Conservation (phyloP, 2,888 invertebrate genomes). For the Agrilus cyanescens region DNA sequence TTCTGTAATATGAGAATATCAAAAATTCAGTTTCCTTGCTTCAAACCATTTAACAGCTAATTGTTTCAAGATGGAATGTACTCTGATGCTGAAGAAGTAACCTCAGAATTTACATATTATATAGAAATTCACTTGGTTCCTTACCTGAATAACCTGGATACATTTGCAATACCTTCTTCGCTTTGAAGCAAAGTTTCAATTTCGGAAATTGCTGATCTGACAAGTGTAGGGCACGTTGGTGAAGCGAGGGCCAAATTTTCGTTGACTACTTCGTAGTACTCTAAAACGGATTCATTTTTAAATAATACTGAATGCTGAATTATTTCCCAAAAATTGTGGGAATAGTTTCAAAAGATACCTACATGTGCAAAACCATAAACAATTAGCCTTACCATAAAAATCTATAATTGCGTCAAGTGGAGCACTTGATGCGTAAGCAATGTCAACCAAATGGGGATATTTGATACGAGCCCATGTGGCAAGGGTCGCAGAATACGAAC, state of each 20-base stretch:
- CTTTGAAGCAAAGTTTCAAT: constrained; percentile 27
- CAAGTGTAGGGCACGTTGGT: constrained; percentile 31
- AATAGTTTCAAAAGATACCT: too few species aligned
- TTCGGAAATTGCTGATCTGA: constrained; percentile 31
- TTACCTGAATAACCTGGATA: constrained; percentile 40
- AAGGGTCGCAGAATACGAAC: constrained; percentile 47
- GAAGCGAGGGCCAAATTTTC: constrained; percentile 29
- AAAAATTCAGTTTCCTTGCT: too few species aligned
- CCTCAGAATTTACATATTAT: too few species aligned
- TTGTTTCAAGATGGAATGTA: too few species aligned
- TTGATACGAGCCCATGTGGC: constrained; percentile 46
- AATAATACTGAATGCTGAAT: too few species aligned
- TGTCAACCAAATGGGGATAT: constrained; percentile 46
- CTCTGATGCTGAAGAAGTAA: too few species aligned
- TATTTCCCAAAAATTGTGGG: too few species aligned
- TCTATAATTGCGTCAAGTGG: constrained; percentile 45
- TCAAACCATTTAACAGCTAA: too few species aligned
- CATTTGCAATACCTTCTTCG: constrained; percentile 23
- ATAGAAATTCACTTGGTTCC: too few species aligned
- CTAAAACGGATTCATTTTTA: constrained; percentile 25
- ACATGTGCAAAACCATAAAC: too few species aligned
- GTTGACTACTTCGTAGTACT: constrained; percentile 42
- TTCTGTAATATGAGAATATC: constrained; percentile 4
- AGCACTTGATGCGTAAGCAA: constrained; percentile 46
- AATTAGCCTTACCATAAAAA: constrained; percentile 37